Evolutionary conservation across 1,140 invertebrate species (phyloP), one percentile per base, ranked within the genome.

Genomic region (Caenorhabditis inopinata): DNA sequence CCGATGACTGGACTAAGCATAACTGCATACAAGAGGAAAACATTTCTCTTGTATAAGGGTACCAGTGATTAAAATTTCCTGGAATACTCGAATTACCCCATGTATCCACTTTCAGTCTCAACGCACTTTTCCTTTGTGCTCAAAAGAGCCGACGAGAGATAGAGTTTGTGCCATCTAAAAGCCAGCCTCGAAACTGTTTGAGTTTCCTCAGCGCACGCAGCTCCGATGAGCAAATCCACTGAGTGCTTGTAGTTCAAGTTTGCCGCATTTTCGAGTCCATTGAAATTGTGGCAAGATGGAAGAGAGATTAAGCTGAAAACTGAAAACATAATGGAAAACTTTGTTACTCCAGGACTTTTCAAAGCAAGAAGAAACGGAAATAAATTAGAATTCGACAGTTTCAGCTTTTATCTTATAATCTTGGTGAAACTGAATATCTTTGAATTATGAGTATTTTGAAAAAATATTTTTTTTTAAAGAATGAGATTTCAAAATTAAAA

Each of bases 271-370:
- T 78, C 76, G 1, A 78, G 18, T 46, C 76, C 76, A 46, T 53
- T 78, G 53, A 62, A 78, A 21, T 78, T 78, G 21, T 78, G 76
- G 29, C 76, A 78, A 25, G 76, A 51, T 2, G 76, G 76, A n/a
- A 78, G 76, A n/a, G 76, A 45, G 4, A 62, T 68, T n/a, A 78
- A 16, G 42, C 76, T 78, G n/a, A 16, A 77, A 38, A 29, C 7
- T 16, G 46, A 1, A 48, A 48, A 48, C 2, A 0, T 48, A 2
- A n/a, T 42, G 38, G 14, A 42, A 42, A 7, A 14, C 38, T 42
- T 42, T 42, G 38, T 42, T 42, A 7, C 38, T 42, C 14, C 38
- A 42, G 38, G 38, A 14, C 38, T 14, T 42, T 5, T 42, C 38
- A n/a, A n/a, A n/a, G n/a, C n/a, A n/a, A n/a, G n/a, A n/a, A n/a